Percentiles rank a stretch among this genome's conserved stretches.
Conservation (phyloP, 2,888 invertebrate species). For the Automeris io region DNA sequence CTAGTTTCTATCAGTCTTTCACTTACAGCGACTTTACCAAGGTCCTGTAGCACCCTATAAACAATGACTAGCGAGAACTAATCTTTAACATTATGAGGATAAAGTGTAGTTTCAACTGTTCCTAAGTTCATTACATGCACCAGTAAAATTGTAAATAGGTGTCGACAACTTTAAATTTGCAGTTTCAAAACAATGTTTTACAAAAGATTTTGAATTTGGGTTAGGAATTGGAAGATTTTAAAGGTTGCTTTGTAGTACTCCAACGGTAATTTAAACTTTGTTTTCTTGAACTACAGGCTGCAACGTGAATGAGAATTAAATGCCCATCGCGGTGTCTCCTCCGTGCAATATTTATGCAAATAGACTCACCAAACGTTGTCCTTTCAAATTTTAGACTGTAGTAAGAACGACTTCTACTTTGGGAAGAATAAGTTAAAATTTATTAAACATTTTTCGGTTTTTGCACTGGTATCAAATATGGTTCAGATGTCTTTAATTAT, state of each 20-base stretch:
- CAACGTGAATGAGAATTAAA: slow-evolving; percentile 50
- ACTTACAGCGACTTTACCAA: slow-evolving; percentile 24
- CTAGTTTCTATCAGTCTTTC: slow-evolving; percentile 29
- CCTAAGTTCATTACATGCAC: slow-evolving; percentile 9
- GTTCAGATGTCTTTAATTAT: no score
- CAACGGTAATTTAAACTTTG: not conserved
- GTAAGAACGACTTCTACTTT: slow-evolving; percentile 2
- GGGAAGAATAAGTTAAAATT: no score
- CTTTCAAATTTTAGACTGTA: slow-evolving; percentile 15
- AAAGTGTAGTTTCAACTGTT: slow-evolving; percentile 2
- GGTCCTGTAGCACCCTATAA: slow-evolving; percentile 5
- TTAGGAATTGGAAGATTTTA: not conserved
- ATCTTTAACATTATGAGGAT: slow-evolving; percentile 2
- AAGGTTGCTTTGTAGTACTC: not conserved
- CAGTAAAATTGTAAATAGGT: slow-evolving; percentile 12
- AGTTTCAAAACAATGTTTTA: no score
- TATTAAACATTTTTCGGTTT: no score
- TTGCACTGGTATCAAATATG: no score
- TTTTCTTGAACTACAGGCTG: slow-evolving; percentile 21
- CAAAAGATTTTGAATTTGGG: not conserved
- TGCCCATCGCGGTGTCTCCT: slow-evolving; percentile 44
- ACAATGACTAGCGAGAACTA: slow-evolving; percentile 5
- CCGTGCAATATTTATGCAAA: slow-evolving; percentile 51
- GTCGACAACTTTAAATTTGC: slow-evolving; percentile 12
- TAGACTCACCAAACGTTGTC: slow-evolving; percentile 21